Evolutionary conservation across 2,797 vertebrate genomes (phyloP).

Genomic region (Phaenicophaeus curvirostris): DNA sequence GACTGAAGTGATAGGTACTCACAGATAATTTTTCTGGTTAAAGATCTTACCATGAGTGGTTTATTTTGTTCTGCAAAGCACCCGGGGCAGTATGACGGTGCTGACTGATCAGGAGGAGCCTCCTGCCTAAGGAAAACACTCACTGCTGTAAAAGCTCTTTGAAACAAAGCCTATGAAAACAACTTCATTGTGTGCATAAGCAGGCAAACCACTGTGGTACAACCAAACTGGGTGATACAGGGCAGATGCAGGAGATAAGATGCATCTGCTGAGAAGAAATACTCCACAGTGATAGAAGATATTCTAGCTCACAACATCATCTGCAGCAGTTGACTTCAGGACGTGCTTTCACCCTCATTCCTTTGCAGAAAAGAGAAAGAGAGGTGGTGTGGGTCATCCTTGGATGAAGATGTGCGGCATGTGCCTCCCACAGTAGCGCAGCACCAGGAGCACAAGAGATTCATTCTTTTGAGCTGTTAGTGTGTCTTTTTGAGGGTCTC

Average conservation of each 20-base stretch:
- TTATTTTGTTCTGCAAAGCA: neutral
- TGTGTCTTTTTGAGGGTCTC: no score
- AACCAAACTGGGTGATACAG: neutral
- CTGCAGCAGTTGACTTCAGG: no score
- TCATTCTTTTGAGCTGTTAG: no score
- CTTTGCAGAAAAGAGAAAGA: neutral
- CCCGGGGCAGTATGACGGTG: no score
- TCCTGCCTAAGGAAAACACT: neutral
- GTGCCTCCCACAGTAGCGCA: no score
- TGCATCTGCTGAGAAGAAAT: neutral
- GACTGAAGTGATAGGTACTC: neutral
- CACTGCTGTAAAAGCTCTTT: neutral
- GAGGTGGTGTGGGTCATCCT: neutral
- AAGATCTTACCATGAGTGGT: neutral
- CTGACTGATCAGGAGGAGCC: neutral
- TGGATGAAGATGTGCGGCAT: neutral
- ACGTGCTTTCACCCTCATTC: no score
- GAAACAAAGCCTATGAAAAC: neutral
- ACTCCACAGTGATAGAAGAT: neutral
- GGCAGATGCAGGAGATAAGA: neutral
- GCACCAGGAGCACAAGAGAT: no score
- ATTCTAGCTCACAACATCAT: no score
- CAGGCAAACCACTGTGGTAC: fast-evolving
- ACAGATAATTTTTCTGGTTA: neutral
- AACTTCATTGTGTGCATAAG: neutral